phyloP scores from a whole-genome alignment of 1,140 invertebrate species.

The Galleria mellonella region DNA sequence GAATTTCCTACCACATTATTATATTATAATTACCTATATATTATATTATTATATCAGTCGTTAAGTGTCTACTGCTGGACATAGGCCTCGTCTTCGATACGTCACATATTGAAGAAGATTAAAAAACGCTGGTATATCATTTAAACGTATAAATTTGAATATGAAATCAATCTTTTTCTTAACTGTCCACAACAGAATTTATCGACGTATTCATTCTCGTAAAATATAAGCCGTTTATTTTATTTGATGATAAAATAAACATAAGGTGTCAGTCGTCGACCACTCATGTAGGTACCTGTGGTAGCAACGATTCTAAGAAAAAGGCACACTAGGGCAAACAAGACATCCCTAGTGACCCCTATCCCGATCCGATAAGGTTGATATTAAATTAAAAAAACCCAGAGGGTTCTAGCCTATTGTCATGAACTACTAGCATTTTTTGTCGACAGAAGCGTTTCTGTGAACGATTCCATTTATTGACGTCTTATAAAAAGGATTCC shows the following conservation, averaged over 20 bases:
- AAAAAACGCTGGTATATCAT: too few species aligned
- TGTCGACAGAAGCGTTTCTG: slow-evolving; percentile 22
- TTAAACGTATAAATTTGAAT: too few species aligned
- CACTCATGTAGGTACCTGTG: neutral
- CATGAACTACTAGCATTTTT: slow-evolving; percentile 16
- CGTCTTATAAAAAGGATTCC: slow-evolving; percentile 37
- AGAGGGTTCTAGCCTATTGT: slow-evolving; percentile 21
- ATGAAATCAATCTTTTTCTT: too few species aligned
- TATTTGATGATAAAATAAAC: neutral
- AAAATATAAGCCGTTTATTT: too few species aligned
- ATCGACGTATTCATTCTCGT: too few species aligned
- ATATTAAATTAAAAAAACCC: slow-evolving; percentile 10
- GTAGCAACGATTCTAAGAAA: slow-evolving; percentile 1
- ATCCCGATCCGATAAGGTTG: slow-evolving; percentile 5
- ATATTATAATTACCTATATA: too few species aligned
- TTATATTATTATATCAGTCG: too few species aligned
- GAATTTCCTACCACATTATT: too few species aligned
- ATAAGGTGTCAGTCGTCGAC: slow-evolving; percentile 5
- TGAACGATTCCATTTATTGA: slow-evolving; percentile 35
- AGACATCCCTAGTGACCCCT: neutral
- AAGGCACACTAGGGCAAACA: neutral
- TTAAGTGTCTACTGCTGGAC: too few species aligned
- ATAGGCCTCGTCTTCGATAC: too few species aligned
- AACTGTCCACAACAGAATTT: too few species aligned
- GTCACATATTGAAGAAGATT: too few species aligned